Conservation (phyloP, 30 jellyfish, hydroid and myxozoan genomes). For the Hydractinia echinata region DNA sequence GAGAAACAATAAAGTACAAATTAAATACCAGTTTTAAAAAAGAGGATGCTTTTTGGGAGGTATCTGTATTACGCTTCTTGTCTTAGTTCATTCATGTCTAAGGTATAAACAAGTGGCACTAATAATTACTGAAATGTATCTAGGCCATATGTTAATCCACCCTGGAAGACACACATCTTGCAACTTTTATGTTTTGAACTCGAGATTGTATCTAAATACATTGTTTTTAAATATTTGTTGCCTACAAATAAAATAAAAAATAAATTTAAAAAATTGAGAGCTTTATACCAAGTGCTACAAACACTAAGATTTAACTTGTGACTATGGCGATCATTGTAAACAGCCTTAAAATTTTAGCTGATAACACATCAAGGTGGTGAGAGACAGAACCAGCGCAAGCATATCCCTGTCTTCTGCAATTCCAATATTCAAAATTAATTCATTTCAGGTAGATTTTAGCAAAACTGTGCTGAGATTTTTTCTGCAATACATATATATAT, state of each 20-base stretch:
- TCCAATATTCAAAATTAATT: conserved; percentile 30
- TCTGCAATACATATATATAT: conserved; percentile 38
- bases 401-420: conserved; percentile 66
- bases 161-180: conserved; percentile 58
- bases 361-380: conserved; percentile 43
- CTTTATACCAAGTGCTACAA: conserved; percentile 32
- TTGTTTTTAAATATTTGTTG: background rate
- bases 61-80: conserved; percentile 24
- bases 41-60: background rate
- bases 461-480: conserved; percentile 31
- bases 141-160: conserved; percentile 52
- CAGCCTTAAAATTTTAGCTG: conserved; percentile 40
- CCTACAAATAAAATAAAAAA: conserved; percentile 11
- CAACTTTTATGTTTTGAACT: conserved; percentile 2
- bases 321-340: conserved; percentile 48
- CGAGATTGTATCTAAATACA: conserved; percentile 1
- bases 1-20: background rate
- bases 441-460: no score
- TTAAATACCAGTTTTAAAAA: background rate
- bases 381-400: conserved; percentile 76
- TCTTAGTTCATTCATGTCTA: conserved; percentile 19
- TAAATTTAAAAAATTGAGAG: background rate
- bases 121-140: conserved; percentile 31
- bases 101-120: conserved; percentile 31
- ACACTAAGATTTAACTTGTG: conserved; percentile 56